Conservation (phyloP, 2,797 vertebrate genomes). For the Acrossocheilus fasciatus region DNA sequence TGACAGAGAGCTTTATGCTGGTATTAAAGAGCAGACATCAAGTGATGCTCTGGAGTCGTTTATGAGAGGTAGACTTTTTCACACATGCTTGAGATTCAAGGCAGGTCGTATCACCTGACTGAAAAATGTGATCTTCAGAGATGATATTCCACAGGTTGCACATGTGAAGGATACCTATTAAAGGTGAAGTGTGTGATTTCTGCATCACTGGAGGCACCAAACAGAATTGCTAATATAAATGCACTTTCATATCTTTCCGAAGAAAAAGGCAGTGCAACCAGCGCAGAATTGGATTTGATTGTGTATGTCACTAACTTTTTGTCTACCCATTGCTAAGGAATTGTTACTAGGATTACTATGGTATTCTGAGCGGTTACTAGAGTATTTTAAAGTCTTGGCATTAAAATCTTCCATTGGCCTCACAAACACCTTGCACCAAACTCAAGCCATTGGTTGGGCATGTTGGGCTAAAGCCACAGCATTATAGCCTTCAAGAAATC, state of each 20-base stretch:
- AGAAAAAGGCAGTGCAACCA: neutral
- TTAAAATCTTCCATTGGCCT: neutral
- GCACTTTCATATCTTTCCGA: neutral
- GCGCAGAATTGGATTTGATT: neutral
- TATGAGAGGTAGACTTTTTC: neutral
- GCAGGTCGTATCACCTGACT: neutral
- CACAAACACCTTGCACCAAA: neutral
- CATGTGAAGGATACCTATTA: slow-evolving; percentile 1
- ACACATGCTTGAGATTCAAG: slow-evolving; percentile 9
- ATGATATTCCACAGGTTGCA: neutral
- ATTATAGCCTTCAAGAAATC: neutral
- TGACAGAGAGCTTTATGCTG: neutral
- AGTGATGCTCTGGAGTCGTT: neutral
- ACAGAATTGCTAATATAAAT: slow-evolving; percentile 2
- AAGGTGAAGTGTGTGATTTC: neutral
- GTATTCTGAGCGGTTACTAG: neutral
- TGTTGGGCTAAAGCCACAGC: neutral
- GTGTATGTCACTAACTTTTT: neutral
- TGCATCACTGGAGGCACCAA: neutral
- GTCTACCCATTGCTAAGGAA: neutral
- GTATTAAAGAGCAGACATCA: neutral
- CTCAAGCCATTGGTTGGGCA: neutral
- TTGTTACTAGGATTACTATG: neutral
- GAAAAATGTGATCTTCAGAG: neutral
- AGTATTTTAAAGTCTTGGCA: neutral